A percentile compares a stretch with the other conserved stretches of the same genome.
Evolutionary conservation across 2,888 invertebrate species (phyloP).

Genomic region (Acleris sparsana): DNA sequence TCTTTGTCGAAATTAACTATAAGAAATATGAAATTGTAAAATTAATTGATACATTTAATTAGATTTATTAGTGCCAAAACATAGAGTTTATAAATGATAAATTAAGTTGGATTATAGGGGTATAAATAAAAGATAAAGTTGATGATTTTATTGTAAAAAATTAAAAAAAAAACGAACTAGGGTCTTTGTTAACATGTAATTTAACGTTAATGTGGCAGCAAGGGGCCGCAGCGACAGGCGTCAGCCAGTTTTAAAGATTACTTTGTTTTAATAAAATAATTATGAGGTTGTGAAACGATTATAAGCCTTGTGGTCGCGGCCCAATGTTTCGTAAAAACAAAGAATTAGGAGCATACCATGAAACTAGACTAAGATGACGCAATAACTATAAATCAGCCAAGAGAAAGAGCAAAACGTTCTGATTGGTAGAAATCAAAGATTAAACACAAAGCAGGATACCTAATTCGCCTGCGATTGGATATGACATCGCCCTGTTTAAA

Average conservation of each 20-base stretch:
- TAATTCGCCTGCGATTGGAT: neutral
- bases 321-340: conserved; percentile 61
- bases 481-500: neutral
- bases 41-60: conserved; percentile 68
- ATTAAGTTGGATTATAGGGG: conserved; percentile 76
- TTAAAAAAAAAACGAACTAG: conserved; percentile 77
- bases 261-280: conserved; percentile 67
- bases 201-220: conserved; percentile 61
- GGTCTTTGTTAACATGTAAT: conserved; percentile 74
- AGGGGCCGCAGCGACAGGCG: conserved; percentile 63
- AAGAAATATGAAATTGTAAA: conserved; percentile 51
- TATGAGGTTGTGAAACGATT: conserved; percentile 78
- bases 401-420: neutral
- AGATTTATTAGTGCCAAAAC: conserved; percentile 81
- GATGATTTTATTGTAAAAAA: conserved; percentile 74
- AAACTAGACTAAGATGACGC: conserved; percentile 1
- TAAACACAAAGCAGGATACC: neutral
- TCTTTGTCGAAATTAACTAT: conserved; percentile 53
- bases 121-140: conserved; percentile 69
- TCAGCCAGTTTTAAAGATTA: conserved; percentile 78
- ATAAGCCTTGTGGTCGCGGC: conserved; percentile 63
- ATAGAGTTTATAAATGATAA: conserved; percentile 75
- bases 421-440: neutral
- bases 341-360: conserved; percentile 14
- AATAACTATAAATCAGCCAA: neutral